Conservation (phyloP, 2,797 vertebrate species). For the Avahi laniger region DNA sequence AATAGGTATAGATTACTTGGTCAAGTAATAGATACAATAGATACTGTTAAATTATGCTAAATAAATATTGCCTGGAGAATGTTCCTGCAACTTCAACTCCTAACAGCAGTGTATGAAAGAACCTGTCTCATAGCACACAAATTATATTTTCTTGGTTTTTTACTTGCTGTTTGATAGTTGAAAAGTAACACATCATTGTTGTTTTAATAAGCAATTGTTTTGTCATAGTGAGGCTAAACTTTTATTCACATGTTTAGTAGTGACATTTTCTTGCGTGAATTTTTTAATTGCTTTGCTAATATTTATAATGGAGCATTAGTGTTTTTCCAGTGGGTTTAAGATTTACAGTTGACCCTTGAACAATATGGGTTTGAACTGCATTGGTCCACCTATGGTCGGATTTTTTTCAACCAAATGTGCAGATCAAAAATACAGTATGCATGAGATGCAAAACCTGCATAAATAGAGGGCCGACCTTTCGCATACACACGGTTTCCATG, state of each 20-base stretch:
- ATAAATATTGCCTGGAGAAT: neutral
- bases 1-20: neutral
- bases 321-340: neutral
- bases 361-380: neutral
- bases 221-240: neutral
- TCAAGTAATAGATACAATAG: neutral
- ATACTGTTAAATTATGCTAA: neutral
- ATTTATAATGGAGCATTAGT: neutral
- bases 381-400: neutral
- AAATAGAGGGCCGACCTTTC: neutral
- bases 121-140: neutral
- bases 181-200: neutral
- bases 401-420: neutral
- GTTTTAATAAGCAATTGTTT: slow-evolving; percentile 30
- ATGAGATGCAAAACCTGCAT: neutral
- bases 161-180: slow-evolving; percentile 7
- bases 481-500: neutral
- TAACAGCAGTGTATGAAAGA: neutral
- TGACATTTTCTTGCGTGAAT: neutral
- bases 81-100: neutral
- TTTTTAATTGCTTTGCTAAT: neutral
- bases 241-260: neutral
- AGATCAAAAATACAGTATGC: neutral
- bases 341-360: neutral
- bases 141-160: neutral